Percentiles rank a stretch among this genome's conserved stretches.
These are phyloP conservation scores for Hippolais icterina DNA, from an alignment of 2,113 vertebrate genomes.

Conservation along the genomic window DNA sequence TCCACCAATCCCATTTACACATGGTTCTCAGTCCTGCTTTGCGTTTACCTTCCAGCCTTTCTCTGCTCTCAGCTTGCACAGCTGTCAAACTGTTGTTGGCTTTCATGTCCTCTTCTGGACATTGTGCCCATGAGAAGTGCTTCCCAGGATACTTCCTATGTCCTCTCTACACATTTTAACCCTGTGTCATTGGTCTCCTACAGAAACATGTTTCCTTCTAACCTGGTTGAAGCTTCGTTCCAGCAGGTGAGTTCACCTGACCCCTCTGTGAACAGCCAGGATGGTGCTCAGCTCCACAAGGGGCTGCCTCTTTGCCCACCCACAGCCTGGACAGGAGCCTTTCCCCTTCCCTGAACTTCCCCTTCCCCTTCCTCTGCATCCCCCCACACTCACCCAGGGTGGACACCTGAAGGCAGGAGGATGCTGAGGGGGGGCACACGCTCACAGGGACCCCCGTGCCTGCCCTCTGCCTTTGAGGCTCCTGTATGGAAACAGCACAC, in stretches of 20 bases:
- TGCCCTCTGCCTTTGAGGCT: background rate
- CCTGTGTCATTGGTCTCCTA: background rate
- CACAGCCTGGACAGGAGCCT: background rate
- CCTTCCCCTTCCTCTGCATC: background rate
- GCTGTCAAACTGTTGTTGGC: background rate
- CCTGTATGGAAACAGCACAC: background rate
- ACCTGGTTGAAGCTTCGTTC: constrained; percentile 87
- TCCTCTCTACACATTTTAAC: background rate
- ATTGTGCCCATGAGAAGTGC: background rate
- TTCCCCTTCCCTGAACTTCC: background rate
- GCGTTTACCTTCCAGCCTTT: fast-evolving
- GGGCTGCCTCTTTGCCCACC: background rate
- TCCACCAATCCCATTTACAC: fast-evolving
- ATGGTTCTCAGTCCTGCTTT: background rate
- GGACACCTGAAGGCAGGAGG: background rate
- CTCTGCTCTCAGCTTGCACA: background rate
- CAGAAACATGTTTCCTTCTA: constrained; percentile 92
- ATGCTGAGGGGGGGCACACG: background rate
- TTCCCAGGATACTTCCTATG: background rate
- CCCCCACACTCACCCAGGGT: background rate
- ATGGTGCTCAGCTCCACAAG: background rate
- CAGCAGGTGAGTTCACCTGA: constrained; percentile 78
- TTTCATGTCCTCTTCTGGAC: fast-evolving
- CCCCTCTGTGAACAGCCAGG: fast-evolving
- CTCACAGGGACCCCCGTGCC: background rate